phyloP scores from a whole-genome alignment of 2,888 invertebrate genomes.

The Anodontia alba region DNA sequence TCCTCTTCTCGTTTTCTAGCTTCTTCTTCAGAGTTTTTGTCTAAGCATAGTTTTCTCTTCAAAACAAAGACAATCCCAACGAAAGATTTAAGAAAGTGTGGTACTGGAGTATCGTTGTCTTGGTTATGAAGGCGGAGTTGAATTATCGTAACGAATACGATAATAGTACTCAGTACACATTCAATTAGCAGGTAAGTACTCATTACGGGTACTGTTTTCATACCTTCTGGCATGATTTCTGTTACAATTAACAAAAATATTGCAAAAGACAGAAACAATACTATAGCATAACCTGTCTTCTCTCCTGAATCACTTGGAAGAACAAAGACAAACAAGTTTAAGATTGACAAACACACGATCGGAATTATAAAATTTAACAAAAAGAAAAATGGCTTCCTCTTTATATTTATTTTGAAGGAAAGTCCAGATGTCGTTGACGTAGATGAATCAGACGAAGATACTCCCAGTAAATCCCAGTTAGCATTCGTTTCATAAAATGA shows the following conservation, averaged over 20 bases:
- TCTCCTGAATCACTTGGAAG: constrained; percentile 60
- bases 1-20: background rate
- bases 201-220: constrained; percentile 56
- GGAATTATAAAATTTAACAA: constrained; percentile 58
- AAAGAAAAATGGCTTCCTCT: constrained; percentile 51
- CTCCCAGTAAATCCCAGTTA: constrained; percentile 58
- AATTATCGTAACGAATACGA: constrained; percentile 48
- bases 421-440: constrained; percentile 46
- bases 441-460: constrained; percentile 40
- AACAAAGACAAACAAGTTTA: constrained; percentile 53
- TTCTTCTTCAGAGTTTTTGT: background rate
- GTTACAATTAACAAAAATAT: constrained; percentile 60
- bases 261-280: constrained; percentile 59
- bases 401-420: constrained; percentile 42
- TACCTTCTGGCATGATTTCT: constrained; percentile 64
- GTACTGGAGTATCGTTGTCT: constrained; percentile 44
- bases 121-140: constrained; percentile 50
- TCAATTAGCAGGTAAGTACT: constrained; percentile 55
- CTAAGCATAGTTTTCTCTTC: constrained; percentile 35
- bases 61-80: constrained; percentile 25
- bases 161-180: constrained; percentile 53
- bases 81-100: constrained; percentile 31
- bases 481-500: constrained; percentile 51
- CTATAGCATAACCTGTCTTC: constrained; percentile 57
- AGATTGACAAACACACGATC: constrained; percentile 42